Base-by-base conservation (phyloP, 2,888 invertebrate species). In the Malachius bipustulatus region DNA sequence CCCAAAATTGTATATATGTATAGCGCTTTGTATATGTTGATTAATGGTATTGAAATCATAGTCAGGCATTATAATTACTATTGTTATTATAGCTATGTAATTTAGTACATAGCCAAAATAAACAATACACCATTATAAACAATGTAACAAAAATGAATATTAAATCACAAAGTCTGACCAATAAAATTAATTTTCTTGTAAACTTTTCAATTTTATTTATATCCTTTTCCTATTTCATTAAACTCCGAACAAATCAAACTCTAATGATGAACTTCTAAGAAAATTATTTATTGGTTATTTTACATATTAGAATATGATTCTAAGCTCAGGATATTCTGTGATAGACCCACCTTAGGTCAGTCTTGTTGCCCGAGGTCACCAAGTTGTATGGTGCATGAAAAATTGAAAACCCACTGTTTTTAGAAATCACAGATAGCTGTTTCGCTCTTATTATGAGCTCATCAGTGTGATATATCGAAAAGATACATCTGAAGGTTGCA, bases 11-110 rank as follows among this genome's bases (percentile, higher is more conserved):
- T 67, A 67, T 51, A 67, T 67, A 67, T 67, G 67, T 67, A 67
- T 66, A 67, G 55, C 59, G 66, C 66, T 66, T 67, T 67, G 67
- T 67, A 67, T 62, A 67, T 67, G 67, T 67, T 65, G 62, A 65
- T 63, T 60, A 62, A 60, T 62, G 62, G 57, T 61, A 60, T 37
- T 39, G 45, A 40, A 44, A n/a, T n/a, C n/a, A 52, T 55, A 54
- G 51, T 55, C 48, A 50, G 52, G 46, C 48, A 48, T 47, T 40
- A 45, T 37, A 40, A n/a, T 50, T 46, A 36, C 26, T 9, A 47
- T 53, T 56, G 53, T 56, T 56, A 52, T 51, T 54, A 47, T 48
- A 48, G 51, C 50, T 51, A 51, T 52, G 49, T 50, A 44, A 38
- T 42, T 46, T 48, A 46, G 47, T 46, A 47, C 54, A 50, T 51